These are phyloP conservation scores for Prochilodus magdalenae DNA, from an alignment of 2,113 vertebrate genomes.

Conservation along the genomic window DNA sequence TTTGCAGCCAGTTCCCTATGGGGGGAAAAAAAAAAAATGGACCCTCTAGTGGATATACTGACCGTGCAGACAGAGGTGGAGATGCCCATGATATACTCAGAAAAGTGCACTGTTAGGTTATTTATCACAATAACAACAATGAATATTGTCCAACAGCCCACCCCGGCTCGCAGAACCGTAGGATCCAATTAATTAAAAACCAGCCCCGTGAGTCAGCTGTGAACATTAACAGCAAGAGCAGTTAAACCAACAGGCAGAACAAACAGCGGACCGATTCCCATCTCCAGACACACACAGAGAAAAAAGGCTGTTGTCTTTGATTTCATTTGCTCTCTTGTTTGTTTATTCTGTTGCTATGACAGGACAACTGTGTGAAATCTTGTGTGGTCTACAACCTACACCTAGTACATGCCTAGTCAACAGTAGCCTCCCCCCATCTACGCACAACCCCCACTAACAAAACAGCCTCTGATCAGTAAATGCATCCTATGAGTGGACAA, in stretches of 20 bases:
- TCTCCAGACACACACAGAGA: not conserved
- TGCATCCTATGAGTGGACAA: not conserved
- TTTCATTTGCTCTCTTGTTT: slow-evolving; percentile 9
- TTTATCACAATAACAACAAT: no score
- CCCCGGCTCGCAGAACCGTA: not conserved
- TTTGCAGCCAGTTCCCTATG: not conserved
- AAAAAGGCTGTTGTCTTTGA: not conserved
- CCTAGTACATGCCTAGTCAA: not conserved
- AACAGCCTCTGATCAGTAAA: slow-evolving; percentile 2
- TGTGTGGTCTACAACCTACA: slow-evolving; percentile 48
- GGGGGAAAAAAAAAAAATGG: not conserved
- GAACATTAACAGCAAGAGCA: not conserved
- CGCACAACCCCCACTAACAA: slow-evolving; percentile 4
- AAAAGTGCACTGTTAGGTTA: no score
- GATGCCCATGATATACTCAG: no score
- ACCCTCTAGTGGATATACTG: no score
- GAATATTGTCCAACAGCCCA: no score
- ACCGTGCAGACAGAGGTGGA: not conserved
- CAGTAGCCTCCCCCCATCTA: not conserved
- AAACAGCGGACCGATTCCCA: not conserved
- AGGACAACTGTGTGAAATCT: slow-evolving; percentile 2
- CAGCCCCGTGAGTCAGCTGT: slow-evolving; percentile 10
- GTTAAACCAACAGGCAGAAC: not conserved
- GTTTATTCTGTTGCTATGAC: slow-evolving; percentile 24
- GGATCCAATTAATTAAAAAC: not conserved